phyloP scores from a whole-genome alignment of 2,797 vertebrate species.

The Anabacerthia variegaticeps region DNA sequence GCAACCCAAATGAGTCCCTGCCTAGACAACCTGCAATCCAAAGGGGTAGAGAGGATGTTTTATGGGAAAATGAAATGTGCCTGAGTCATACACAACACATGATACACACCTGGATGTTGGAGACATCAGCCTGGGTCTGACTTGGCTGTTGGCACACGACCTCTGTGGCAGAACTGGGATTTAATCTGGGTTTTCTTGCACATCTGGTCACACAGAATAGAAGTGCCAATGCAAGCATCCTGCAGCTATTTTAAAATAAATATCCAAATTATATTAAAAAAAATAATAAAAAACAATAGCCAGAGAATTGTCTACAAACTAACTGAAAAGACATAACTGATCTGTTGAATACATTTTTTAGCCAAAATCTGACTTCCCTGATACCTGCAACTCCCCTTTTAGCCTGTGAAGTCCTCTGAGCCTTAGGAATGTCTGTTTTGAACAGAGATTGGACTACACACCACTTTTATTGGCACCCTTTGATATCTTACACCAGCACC shows the following conservation, averaged over 20 bases:
- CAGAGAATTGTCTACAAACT: not conserved
- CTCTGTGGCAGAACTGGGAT: not conserved
- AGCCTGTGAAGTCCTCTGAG: not conserved
- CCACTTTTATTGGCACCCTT: not conserved
- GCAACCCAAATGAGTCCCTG: not conserved
- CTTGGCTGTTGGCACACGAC: not conserved
- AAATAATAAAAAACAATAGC: not conserved
- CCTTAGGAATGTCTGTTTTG: not conserved
- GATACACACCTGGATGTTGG: not conserved
- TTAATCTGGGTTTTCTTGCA: not conserved
- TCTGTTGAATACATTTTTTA: not conserved
- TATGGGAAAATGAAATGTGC: not conserved
- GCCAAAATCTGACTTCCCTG: not conserved
- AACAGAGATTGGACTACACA: not conserved
- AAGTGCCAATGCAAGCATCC: not conserved
- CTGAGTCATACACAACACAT: not conserved
- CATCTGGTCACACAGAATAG: not conserved
- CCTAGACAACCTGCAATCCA: not conserved
- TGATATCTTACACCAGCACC: not conserved
- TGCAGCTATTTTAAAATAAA: not conserved
- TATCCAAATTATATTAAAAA: not conserved
- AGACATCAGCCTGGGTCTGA: not conserved
- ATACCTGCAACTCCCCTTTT: not conserved
- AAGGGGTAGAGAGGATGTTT: not conserved
- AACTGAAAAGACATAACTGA: not conserved